These are phyloP conservation scores for Pogoniulus pusillus DNA, from an alignment of 2,797 vertebrate species.

Conservation along the genomic window DNA sequence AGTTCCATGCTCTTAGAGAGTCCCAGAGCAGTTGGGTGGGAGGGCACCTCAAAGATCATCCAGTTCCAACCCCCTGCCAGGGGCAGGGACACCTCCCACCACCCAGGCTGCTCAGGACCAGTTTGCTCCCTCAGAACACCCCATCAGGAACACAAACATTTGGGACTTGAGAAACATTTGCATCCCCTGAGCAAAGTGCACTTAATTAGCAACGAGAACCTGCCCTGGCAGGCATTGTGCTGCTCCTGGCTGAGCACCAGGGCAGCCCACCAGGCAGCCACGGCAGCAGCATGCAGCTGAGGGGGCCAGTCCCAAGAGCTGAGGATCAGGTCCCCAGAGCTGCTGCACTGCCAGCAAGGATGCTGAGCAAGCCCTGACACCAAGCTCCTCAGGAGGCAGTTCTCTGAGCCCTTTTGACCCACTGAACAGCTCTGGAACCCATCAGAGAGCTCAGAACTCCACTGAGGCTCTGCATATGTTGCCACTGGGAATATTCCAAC, in stretches of 20 bases:
- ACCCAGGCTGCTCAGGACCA: too few species aligned
- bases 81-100: too few species aligned
- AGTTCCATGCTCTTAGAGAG: not conserved
- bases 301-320: conserved; percentile 40
- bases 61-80: too few species aligned
- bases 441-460: conserved; percentile 19
- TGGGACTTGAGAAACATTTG: not conserved
- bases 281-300: conserved; percentile 50
- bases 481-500: not conserved
- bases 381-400: not conserved
- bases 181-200: conserved; percentile 9
- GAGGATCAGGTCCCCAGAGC: conserved; percentile 39
- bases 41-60: too few species aligned
- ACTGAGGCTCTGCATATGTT: not conserved
- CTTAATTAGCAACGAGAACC: conserved; percentile 47
- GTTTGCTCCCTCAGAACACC: not conserved
- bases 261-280: conserved; percentile 57
- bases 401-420: not conserved
- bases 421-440: conserved; percentile 8
- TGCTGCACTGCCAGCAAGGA: not conserved
- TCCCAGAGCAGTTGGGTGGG: too few species aligned
- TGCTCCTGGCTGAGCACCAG: conserved; percentile 43
- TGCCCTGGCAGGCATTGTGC: conserved; percentile 30
- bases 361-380: conserved; percentile 7
- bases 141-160: not conserved